Conservation (phyloP, 2,888 invertebrate genomes). For the Netelia inedita region DNA sequence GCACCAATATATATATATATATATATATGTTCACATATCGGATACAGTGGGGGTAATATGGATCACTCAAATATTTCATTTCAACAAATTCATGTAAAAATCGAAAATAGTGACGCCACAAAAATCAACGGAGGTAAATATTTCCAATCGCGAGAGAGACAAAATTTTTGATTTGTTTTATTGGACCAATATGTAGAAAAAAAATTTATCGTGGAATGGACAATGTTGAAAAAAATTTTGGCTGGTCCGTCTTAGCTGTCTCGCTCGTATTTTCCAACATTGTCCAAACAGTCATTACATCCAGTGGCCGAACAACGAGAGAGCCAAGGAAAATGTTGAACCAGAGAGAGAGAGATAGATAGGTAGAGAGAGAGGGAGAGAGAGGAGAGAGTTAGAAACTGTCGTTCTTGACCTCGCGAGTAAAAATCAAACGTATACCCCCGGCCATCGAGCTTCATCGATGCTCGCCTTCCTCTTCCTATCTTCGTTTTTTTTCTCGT, state of each 20-base stretch:
- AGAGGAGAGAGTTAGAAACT: slow-evolving; percentile 46
- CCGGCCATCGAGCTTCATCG: slow-evolving; percentile 46
- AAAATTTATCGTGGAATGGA: too few species aligned
- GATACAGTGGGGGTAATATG: not conserved
- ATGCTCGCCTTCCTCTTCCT: slow-evolving; percentile 9
- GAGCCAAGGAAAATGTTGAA: slow-evolving; percentile 8
- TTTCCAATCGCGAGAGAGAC: too few species aligned
- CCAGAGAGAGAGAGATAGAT: slow-evolving; percentile 17
- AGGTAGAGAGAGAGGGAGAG: slow-evolving; percentile 17
- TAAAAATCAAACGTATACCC: slow-evolving; percentile 47
- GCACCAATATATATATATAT: slow-evolving; percentile 6
- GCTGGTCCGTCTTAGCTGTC: too few species aligned
- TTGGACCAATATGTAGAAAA: too few species aligned
- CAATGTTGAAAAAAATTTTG: too few species aligned
- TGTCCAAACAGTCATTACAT: too few species aligned
- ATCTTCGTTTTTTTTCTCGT: slow-evolving; percentile 35
- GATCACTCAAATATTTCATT: not conserved
- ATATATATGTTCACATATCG: not conserved
- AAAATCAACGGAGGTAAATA: too few species aligned
- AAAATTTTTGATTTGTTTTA: too few species aligned
- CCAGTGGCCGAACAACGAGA: not conserved
- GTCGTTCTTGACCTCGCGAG: slow-evolving; percentile 64
- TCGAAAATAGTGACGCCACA: not conserved
- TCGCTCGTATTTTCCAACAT: too few species aligned
- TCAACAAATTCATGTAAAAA: too few species aligned